A percentile compares a stretch with the other conserved stretches of the same genome.
Conservation (phyloP, 2,888 invertebrate species). For the Netelia fuscicornis region DNA sequence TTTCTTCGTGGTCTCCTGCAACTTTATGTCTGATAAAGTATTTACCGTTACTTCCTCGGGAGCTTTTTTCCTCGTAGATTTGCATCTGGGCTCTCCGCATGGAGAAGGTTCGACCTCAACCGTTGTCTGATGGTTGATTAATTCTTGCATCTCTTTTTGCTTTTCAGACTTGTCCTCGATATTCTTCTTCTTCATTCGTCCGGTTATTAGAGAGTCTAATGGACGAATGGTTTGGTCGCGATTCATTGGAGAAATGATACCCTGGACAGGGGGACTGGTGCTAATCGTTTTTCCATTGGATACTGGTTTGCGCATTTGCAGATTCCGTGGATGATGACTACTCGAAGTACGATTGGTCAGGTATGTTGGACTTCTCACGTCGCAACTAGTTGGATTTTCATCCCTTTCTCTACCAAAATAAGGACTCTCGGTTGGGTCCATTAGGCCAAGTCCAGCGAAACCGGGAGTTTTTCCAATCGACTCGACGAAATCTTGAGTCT, state of each 20-base stretch:
- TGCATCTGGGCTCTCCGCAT: conserved; percentile 67
- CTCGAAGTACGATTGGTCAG: neutral
- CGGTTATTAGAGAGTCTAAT: neutral
- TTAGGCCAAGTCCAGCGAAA: conserved; percentile 74
- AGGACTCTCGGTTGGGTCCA: conserved; percentile 76
- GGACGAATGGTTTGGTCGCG: conserved; percentile 32
- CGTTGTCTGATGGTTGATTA: conserved; percentile 1
- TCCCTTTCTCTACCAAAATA: conserved; percentile 71
- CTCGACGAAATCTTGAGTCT: conserved; percentile 75
- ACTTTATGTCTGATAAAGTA: neutral
- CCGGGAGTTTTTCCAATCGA: conserved; percentile 76
- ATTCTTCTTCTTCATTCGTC: conserved; percentile 38
- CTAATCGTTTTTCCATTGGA: neutral
- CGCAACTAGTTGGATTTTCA: conserved; percentile 49
- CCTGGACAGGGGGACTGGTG: neutral
- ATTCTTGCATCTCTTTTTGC: conserved; percentile 40
- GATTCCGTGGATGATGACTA: neutral
- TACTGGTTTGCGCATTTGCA: neutral
- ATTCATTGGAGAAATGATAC: neutral
- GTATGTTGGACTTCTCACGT: neutral
- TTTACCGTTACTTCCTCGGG: neutral
- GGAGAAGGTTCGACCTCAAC: conserved; percentile 59
- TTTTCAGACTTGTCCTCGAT: conserved; percentile 63
- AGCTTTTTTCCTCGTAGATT: conserved; percentile 60
- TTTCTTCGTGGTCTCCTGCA: neutral